phyloP scores from a whole-genome alignment of 2,888 invertebrate genomes.

The Arge pagana region DNA sequence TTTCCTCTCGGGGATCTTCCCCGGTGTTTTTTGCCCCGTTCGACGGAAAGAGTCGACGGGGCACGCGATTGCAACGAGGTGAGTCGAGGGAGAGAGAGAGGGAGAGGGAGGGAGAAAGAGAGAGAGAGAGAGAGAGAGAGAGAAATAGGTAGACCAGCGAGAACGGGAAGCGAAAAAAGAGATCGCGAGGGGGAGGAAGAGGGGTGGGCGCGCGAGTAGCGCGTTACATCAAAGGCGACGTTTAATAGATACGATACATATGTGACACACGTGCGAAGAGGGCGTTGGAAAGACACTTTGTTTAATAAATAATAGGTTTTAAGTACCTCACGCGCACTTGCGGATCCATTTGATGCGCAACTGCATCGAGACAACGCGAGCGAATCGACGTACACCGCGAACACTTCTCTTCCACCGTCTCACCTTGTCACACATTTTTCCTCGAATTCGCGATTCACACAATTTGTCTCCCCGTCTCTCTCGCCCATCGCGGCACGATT shows the following conservation, averaged over 20 bases:
- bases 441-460: no score
- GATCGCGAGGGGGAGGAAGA: conserved; percentile 24
- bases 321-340: conserved; percentile 35
- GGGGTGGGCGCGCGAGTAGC: conserved; percentile 33
- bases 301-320: conserved; percentile 55
- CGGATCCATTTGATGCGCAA: conserved; percentile 17
- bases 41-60: conserved; percentile 17
- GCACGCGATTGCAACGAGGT: conserved; percentile 24
- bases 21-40: conserved; percentile 45
- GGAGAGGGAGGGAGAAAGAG: conserved; percentile 18
- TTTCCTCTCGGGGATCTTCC: conserved; percentile 5
- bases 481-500: no score
- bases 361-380: no score
- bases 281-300: conserved; percentile 53
- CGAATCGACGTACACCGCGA: no score
- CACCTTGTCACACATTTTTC: no score
- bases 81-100: conserved; percentile 13
- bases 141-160: conserved; percentile 10
- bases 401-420: no score
- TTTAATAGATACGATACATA: conserved; percentile 53
- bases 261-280: conserved; percentile 55
- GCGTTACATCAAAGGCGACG: conserved; percentile 56
- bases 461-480: no score
- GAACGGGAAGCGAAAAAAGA: conserved; percentile 18
- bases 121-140: conserved; percentile 17